A percentile compares a stretch with the other conserved stretches of the same genome.
phyloP scores from a whole-genome alignment of 2,797 vertebrate genomes.

The Tadarida brasiliensis region DNA sequence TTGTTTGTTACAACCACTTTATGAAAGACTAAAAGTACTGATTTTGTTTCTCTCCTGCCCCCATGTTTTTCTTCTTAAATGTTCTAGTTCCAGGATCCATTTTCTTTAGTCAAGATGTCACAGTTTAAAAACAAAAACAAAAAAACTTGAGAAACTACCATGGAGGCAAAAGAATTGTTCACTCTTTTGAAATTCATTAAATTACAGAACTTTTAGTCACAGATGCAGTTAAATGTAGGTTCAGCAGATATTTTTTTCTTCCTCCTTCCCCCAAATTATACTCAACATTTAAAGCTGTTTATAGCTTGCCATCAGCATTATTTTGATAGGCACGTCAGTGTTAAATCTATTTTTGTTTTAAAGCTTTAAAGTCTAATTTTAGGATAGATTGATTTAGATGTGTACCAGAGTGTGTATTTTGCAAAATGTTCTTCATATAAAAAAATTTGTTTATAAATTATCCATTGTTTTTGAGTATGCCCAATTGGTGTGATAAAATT shows the following conservation, averaged over 20 bases:
- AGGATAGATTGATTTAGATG: conserved; percentile 60
- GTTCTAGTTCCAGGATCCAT: neutral
- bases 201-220: conserved; percentile 48
- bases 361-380: conserved; percentile 69
- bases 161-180: conserved; percentile 45
- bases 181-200: conserved; percentile 53
- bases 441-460: conserved; percentile 65
- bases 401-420: conserved; percentile 76
- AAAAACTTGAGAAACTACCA: conserved; percentile 54
- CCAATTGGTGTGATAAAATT: conserved; percentile 70
- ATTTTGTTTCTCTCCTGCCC: neutral
- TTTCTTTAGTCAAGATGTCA: conserved; percentile 54
- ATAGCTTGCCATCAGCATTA: conserved; percentile 47
- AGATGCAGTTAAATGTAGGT: conserved; percentile 41
- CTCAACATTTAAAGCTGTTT: conserved; percentile 46
- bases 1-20: neutral
- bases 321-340: conserved; percentile 60
- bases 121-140: conserved; percentile 26
- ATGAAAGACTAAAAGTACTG: conserved; percentile 9
- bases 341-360: conserved; percentile 65
- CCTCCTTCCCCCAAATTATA: neutral
- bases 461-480: conserved; percentile 70
- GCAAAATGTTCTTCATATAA: conserved; percentile 65
- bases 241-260: conserved; percentile 49
- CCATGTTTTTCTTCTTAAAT: conserved; percentile 18